Base-by-base conservation (phyloP, 2,888 invertebrate genomes). In the Alviniconcha strummeri region DNA sequence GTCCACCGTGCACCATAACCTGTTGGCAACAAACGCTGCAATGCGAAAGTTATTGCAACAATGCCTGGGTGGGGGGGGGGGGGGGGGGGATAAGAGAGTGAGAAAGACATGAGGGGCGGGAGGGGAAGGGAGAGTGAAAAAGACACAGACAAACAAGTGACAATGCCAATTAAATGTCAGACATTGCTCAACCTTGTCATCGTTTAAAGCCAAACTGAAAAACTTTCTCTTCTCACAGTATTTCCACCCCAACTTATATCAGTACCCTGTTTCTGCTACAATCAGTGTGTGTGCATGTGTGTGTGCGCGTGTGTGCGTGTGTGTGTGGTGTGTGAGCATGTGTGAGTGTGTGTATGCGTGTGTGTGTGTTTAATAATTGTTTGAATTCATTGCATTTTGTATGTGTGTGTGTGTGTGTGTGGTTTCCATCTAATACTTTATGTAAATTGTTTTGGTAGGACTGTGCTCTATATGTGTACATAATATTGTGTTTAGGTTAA, bases 1-100 rank as follows among this genome's bases (percentile, higher is more conserved):
- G 90, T 89, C 93, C 93, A 93, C 72, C 93, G 83, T 5, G 89
- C 91, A n/a, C 93, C 93, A 89, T 93, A 93, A 6, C 93, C 93
- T 92, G 84, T 36, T 5, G 11, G 60, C 60, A 81, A 15, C n/a
- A 77, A 13, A 72, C 36, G 36, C 36, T 36, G 36, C 36, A 36
- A 3, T 36, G 72, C 17, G 0, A 11, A 11, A 15, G 64, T 5
- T 64, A 64, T 17, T 64, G 36, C 3, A 36, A 36, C 36, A 36
- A 36, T 36, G 36, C 36, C 36, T 36, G 36, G 36, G 36, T 36
- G 36, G 36, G 36, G 36, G 36, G 36, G 3, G 36, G 36, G 36
- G 36, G 36, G 36, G 3, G 36, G 36, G 36, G 36, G 36, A 3
- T 9, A 6, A 17, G 5, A 64, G 0, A 17, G 17, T 36, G 36